phyloP scores from a whole-genome alignment of 2,113 vertebrate species.

The Seriola dumerili region DNA sequence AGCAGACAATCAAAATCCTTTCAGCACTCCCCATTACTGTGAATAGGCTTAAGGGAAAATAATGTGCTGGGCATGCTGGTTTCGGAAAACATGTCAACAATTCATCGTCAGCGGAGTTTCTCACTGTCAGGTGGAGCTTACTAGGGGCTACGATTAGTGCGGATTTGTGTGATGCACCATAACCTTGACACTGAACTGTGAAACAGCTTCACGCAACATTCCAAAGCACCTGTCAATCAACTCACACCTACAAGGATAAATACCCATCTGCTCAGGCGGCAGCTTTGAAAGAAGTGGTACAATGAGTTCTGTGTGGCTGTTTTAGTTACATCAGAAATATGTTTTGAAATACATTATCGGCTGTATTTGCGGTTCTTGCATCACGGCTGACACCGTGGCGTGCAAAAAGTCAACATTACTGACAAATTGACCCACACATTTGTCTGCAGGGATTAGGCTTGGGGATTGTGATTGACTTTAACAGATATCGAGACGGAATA shows the following conservation, averaged over 20 bases:
- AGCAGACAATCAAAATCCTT: slow-evolving; percentile 83
- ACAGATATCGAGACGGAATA: slow-evolving; percentile 16
- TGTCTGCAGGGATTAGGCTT: slow-evolving; percentile 27
- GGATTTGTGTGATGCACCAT: slow-evolving; percentile 81
- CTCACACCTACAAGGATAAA: slow-evolving; percentile 77
- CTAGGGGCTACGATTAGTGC: slow-evolving; percentile 80
- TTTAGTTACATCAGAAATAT: slow-evolving; percentile 53
- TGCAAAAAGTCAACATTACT: slow-evolving; percentile 46
- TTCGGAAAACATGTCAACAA: slow-evolving; percentile 82
- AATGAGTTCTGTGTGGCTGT: slow-evolving; percentile 54
- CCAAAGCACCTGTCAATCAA: slow-evolving; percentile 81
- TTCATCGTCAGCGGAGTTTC: slow-evolving; percentile 68
- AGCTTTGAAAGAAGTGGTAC: slow-evolving; percentile 56
- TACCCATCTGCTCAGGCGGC: slow-evolving; percentile 64
- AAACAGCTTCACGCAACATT: slow-evolving; percentile 81
- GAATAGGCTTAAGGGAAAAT: slow-evolving; percentile 80
- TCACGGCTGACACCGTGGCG: slow-evolving; percentile 27
- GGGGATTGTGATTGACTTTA: slow-evolving; percentile 38
- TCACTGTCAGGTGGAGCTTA: slow-evolving; percentile 81
- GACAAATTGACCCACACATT: slow-evolving; percentile 61
- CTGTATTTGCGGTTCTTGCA: slow-evolving; percentile 35
- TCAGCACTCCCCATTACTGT: slow-evolving; percentile 77
- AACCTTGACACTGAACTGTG: slow-evolving; percentile 81
- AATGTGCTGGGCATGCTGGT: slow-evolving; percentile 76
- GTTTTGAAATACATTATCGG: slow-evolving; percentile 34